Evolutionary conservation across 2,113 vertebrate species (phyloP), one percentile per base, ranked within the genome.

Genomic region (Rhegmatorhina hoffmannsi): DNA sequence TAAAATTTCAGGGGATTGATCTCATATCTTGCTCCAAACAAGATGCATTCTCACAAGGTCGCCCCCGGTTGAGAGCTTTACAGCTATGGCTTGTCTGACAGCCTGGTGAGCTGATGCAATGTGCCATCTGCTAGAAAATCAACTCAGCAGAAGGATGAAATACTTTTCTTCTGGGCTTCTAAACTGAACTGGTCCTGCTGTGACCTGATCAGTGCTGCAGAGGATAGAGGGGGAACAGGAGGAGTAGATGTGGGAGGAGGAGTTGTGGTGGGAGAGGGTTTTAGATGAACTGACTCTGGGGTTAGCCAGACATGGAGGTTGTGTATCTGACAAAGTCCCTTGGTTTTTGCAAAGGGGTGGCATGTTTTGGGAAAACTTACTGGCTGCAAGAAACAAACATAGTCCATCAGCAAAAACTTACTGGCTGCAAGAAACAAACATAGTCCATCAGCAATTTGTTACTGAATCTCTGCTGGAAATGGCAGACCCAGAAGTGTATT

Each of bases 61-160:
- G 31, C 13, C 17, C 13, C 28, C 2, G 2, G 24, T 89, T 55
- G 58, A 59, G 47, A 79, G 7, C 19, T 24, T 40, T 84, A 47
- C 73, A 55, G 40, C 31, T 70, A 28, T 20, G 34, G 44, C 44
- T 75, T 60, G 44, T 72, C 24, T 82, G 84, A 56, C 74, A 87
- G 78, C 33, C 28, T 87, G 66, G 66, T 85, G 90, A 91, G 58
- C 26, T 91, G 78, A 75, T 87, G 81, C 52, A 64, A 68, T 56
- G 60, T 79, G 90, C 93, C 78, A 91, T 89, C 74, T 95, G 87
- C 92, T 79, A 94, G 66, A 79, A 91, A 75, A 78, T 29, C 33
- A 63, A 5, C 44, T 52, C 49, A 68, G 78, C 74, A 87, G 87
- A 91, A 84, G 66, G 84, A 52, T 52, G 3, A 17, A 84, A 79